These are phyloP conservation scores for Sturnus vulgaris DNA, from an alignment of 2,113 vertebrate species.

Conservation along the genomic window DNA sequence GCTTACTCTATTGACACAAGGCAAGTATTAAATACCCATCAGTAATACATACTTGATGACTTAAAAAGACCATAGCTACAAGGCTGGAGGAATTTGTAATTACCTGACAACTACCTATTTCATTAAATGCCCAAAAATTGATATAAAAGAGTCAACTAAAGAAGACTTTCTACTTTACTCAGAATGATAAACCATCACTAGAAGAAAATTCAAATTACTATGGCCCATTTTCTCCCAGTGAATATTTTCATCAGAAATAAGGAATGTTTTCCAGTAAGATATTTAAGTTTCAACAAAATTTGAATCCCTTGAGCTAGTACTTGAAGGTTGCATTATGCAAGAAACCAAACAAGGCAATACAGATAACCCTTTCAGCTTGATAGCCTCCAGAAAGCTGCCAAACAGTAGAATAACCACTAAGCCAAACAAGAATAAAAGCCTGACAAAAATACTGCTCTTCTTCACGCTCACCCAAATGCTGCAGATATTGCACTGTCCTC, in stretches of 20 bases:
- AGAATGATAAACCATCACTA: neutral
- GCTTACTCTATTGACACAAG: neutral
- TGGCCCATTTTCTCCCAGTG: neutral
- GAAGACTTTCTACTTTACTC: neutral
- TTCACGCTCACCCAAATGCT: conserved; percentile 85
- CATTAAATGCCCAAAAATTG: neutral
- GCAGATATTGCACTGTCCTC: conserved; percentile 95
- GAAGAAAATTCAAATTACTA: neutral
- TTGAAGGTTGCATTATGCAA: neutral
- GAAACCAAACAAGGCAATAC: neutral
- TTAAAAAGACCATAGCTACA: neutral
- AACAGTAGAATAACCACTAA: neutral
- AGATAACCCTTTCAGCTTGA: neutral
- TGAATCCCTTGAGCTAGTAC: neutral
- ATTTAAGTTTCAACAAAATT: neutral
- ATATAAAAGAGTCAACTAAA: neutral
- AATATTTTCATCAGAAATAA: neutral
- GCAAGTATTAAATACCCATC: neutral
- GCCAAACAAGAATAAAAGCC: neutral
- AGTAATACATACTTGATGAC: neutral
- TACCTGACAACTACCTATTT: neutral
- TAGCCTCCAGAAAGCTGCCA: neutral
- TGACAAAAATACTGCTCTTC: neutral
- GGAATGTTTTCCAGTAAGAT: neutral
- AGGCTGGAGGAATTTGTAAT: neutral